Evolutionary conservation across 2,797 vertebrate species (phyloP).

Genomic region (Sebastiscus albofasciatus): DNA sequence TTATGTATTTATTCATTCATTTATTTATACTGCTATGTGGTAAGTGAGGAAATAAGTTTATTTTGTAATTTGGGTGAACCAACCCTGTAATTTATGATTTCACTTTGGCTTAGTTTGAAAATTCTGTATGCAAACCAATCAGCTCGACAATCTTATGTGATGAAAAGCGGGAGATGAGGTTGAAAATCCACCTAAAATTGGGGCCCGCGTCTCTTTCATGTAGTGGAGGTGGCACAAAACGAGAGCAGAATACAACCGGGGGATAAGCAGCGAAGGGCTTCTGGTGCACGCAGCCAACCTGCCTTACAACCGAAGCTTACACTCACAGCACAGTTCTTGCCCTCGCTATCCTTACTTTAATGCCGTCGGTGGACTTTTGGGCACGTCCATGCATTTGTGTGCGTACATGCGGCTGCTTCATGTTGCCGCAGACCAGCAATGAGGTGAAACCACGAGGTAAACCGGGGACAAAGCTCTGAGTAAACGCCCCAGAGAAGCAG

Average conservation of each 20-base stretch:
- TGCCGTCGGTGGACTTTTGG: not conserved
- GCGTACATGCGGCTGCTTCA: not conserved
- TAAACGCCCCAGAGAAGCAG: constrained; percentile 34
- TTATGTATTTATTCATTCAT: too few relatives aligned
- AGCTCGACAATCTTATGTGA: not conserved
- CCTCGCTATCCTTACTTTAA: not conserved
- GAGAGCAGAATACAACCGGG: constrained; percentile 34
- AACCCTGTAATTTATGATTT: not conserved
- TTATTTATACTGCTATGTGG: not conserved
- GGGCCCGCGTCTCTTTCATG: constrained; percentile 30
- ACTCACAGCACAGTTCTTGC: not conserved
- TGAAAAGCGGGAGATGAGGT: constrained; percentile 1
- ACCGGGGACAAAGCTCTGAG: constrained; percentile 24
- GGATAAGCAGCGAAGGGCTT: constrained; percentile 14
- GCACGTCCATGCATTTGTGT: not conserved
- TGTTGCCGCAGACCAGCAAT: not conserved
- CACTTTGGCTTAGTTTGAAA: not conserved
- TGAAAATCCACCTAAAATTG: constrained; percentile 18
- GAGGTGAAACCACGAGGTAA: constrained; percentile 31
- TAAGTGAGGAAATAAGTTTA: not conserved
- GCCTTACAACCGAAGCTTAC: constrained; percentile 20
- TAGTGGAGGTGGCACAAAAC: not conserved
- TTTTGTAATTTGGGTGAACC: not conserved
- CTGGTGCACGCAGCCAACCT: constrained; percentile 30
- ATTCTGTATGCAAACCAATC: constrained; percentile 23